Conservation (phyloP, 2,113 vertebrate species). For the Syngnathus scovelli region DNA sequence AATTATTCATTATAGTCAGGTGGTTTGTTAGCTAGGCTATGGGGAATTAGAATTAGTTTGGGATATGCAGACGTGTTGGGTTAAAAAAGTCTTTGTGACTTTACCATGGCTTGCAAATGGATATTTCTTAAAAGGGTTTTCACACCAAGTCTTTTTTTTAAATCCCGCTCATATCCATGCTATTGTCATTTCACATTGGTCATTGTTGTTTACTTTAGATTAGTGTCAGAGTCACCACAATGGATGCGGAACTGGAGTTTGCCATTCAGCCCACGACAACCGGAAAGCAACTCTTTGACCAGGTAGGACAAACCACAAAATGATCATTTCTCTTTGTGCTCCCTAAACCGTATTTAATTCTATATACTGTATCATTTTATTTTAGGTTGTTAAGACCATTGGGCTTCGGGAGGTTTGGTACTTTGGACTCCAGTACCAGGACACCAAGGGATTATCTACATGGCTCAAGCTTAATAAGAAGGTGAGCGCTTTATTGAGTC, state of each 20-base stretch:
- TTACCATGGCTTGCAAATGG: too few species aligned
- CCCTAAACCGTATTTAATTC: neutral
- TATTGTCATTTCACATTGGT: neutral
- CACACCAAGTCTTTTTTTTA: too few species aligned
- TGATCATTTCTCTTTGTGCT: neutral
- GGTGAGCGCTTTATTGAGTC: slow-evolving; percentile 70
- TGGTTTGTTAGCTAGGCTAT: neutral
- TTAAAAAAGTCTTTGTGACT: too few species aligned
- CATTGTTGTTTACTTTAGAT: slow-evolving; percentile 70
- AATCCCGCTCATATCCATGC: neutral
- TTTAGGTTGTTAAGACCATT: slow-evolving; percentile 96
- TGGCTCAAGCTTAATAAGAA: slow-evolving; percentile 99
- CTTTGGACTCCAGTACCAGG: slow-evolving; percentile 97
- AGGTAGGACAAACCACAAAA: slow-evolving; percentile 67
- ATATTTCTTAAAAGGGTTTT: too few species aligned
- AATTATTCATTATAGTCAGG: neutral
- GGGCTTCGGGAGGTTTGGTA: slow-evolving; percentile 97
- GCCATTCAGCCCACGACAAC: slow-evolving; percentile 98
- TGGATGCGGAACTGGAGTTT: slow-evolving; percentile 98
- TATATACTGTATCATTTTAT: neutral
- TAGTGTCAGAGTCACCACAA: slow-evolving; percentile 94
- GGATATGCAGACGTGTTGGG: too few species aligned
- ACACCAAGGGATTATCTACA: slow-evolving; percentile 94
- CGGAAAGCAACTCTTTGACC: slow-evolving; percentile 96
- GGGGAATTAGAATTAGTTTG: too few species aligned